These are phyloP conservation scores for Pangasius larnaudii DNA, from an alignment of 2,797 vertebrate genomes.

Conservation along the genomic window DNA sequence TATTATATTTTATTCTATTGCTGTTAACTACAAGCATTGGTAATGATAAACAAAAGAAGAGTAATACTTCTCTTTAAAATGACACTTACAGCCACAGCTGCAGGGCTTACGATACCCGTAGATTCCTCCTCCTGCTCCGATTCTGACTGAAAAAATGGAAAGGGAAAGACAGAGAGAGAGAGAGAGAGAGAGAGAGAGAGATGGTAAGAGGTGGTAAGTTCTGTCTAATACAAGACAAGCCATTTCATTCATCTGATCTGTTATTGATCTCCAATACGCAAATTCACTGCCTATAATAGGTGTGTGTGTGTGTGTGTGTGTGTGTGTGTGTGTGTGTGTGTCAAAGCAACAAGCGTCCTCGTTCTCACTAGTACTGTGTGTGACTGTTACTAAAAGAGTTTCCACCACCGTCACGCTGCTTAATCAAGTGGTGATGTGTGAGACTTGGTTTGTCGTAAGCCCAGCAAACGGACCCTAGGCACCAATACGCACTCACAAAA, in stretches of 20 bases:
- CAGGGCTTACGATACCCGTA: constrained; percentile 72
- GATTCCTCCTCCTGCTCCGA: constrained; percentile 78
- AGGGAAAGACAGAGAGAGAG: constrained; percentile 9
- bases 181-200: constrained; percentile 56
- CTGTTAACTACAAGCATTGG: neutral
- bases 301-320: constrained; percentile 14
- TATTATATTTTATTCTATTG: neutral
- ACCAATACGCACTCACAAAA: neutral
- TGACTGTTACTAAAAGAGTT: constrained; percentile 15
- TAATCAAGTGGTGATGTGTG: constrained; percentile 30
- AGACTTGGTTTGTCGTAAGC: constrained; percentile 13
- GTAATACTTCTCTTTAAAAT: neutral
- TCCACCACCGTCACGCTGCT: neutral
- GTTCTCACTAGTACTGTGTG: constrained; percentile 9
- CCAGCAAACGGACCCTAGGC: constrained; percentile 6
- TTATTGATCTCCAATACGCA: constrained; percentile 14
- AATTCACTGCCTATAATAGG: constrained; percentile 6
- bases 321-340: neutral
- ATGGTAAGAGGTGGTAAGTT: neutral
- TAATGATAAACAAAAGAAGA: neutral
- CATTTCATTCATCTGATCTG: neutral
- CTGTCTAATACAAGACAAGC: neutral
- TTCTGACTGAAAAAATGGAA: constrained; percentile 70
- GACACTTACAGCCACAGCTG: constrained; percentile 75
- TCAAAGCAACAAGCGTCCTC: neutral